Evolutionary conservation across 2,888 invertebrate species (phyloP).

Genomic region (Therioaphis trifolii): DNA sequence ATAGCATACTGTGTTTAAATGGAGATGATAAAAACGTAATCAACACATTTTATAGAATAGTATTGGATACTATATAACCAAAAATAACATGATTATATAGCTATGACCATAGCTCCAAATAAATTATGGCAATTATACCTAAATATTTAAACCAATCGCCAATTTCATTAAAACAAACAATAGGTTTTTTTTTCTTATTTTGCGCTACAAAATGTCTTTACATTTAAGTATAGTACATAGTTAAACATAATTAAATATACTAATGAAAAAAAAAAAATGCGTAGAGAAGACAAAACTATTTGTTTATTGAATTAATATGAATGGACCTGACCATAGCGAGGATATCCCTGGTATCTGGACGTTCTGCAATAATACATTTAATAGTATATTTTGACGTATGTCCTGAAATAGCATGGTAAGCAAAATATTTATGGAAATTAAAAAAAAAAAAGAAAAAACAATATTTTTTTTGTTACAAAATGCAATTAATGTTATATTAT

Average conservation of each 20-base stretch:
- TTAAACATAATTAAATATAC: conserved; percentile 61
- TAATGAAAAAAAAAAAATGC: conserved; percentile 58
- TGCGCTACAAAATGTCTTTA: conserved; percentile 61
- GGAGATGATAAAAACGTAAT: conserved; percentile 53
- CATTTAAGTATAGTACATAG: conserved; percentile 58
- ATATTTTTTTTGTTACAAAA: neutral
- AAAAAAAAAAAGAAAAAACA: conserved; percentile 18
- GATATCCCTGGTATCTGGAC: conserved; percentile 60
- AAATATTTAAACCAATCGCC: conserved; percentile 28
- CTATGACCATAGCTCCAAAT: conserved; percentile 39
- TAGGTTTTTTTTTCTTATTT: conserved; percentile 41
- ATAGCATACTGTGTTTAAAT: conserved; percentile 50
- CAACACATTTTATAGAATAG: conserved; percentile 45
- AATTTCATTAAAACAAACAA: conserved; percentile 49
- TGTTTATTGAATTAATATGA: conserved; percentile 58
- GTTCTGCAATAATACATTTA: conserved; percentile 61
- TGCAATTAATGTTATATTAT: neutral
- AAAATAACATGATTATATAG: conserved; percentile 49
- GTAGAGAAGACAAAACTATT: conserved; percentile 61
- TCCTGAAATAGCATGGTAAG: conserved; percentile 57
- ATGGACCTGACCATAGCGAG: conserved; percentile 62
- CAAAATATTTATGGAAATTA: conserved; percentile 40
- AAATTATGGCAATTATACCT: conserved; percentile 33
- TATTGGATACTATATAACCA: conserved; percentile 50
- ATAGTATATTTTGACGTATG: conserved; percentile 60